phyloP scores from a whole-genome alignment of 2,113 vertebrate species.

The Gadus chalcogrammus region DNA sequence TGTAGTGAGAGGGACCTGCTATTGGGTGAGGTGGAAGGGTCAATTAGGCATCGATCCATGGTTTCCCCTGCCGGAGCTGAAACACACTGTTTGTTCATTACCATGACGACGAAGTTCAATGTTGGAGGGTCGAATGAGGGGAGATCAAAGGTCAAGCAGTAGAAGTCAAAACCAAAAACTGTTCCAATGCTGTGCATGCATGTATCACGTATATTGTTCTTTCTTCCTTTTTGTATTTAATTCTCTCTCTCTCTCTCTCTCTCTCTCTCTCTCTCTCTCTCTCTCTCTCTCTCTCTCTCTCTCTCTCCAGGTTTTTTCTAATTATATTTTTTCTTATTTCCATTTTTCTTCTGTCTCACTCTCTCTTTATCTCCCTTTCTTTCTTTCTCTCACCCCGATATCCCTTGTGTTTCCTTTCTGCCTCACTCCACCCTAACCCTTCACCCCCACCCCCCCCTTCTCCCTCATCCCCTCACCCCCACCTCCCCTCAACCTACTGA shows the following conservation, averaged over 20 bases:
- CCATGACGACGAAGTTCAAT: slow-evolving; percentile 23
- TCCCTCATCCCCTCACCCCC: background rate
- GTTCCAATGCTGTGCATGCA: slow-evolving; percentile 11
- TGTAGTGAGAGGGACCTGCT: slow-evolving; percentile 15
- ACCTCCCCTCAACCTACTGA: background rate
- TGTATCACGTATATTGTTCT: slow-evolving; percentile 20
- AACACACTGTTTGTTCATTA: slow-evolving; percentile 24
- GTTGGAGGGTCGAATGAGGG: slow-evolving; percentile 37
- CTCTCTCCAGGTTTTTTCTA: no score
- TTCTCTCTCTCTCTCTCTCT: no score
- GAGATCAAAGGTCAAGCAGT: slow-evolving; percentile 37
- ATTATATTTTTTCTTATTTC: no score
- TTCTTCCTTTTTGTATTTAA: no score
- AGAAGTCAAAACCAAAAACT: slow-evolving; percentile 13
- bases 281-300: no score
- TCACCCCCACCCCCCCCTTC: no score
- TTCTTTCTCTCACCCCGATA: no score
- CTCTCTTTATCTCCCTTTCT: no score
- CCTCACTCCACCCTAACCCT: no score
- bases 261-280: no score
- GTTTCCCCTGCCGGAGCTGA: slow-evolving; percentile 14
- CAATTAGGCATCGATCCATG: slow-evolving; percentile 55
- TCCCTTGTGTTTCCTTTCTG: no score
- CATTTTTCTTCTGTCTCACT: no score
- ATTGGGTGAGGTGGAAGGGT: slow-evolving; percentile 48